These are phyloP conservation scores for Drosophila anceps DNA, from an alignment of 2,888 invertebrate genomes.

Conservation along the genomic window DNA sequence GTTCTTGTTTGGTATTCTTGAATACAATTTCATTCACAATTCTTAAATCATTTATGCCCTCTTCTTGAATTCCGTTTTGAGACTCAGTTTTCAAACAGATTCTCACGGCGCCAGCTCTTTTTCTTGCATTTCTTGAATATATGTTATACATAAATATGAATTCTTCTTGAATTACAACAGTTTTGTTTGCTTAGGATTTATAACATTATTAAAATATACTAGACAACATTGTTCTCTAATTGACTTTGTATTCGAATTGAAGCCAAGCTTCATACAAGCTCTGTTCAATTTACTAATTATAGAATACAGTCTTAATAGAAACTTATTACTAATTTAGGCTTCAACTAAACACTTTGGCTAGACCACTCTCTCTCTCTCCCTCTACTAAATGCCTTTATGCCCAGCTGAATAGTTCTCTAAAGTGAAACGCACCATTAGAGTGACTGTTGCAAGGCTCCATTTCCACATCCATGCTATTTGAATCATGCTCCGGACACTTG, in stretches of 20 bases:
- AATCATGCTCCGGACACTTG: slow-evolving; percentile 82
- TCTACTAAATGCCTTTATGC: not conserved
- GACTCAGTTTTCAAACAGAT: not conserved
- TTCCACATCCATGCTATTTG: slow-evolving; percentile 84
- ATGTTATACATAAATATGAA: not conserved
- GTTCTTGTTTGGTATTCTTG: not conserved
- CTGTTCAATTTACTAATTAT: not conserved
- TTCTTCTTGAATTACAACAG: not conserved
- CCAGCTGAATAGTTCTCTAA: not conserved
- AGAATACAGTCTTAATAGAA: not conserved
- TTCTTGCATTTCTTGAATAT: slow-evolving; percentile 5
- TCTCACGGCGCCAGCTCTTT: not conserved
- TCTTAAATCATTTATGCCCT: not conserved
- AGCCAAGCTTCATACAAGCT: not conserved
- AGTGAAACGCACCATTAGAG: slow-evolving; percentile 79
- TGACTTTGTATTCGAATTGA: too few relatives aligned
- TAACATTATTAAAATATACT: not conserved
- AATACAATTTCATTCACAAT: not conserved
- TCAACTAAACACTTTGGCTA: not conserved
- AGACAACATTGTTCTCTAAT: too few relatives aligned
- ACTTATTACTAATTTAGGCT: not conserved
- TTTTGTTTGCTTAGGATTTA: not conserved
- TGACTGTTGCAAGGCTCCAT: slow-evolving; percentile 85
- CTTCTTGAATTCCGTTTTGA: slow-evolving; percentile 2
- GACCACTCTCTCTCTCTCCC: fast-evolving